Base-by-base conservation (phyloP, 2,797 vertebrate species). In the Anabacerthia variegaticeps region DNA sequence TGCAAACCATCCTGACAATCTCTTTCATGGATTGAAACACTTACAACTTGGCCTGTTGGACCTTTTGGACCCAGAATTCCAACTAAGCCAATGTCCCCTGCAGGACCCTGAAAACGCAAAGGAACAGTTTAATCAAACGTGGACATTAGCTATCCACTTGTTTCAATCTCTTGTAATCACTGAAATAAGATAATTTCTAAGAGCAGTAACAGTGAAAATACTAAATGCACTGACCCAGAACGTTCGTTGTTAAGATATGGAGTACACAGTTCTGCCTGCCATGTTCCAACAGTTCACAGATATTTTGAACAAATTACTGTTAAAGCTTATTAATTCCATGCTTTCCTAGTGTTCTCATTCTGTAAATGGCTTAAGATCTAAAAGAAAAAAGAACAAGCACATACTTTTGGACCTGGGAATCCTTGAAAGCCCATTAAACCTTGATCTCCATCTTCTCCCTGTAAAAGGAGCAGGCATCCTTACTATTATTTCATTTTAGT, bases 401-500 rank as follows among this genome's bases (percentile, higher is more conserved):
- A 80, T 97, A 99, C 99, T 98, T 98, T 99, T 82, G 99, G 99
- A 34, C 99, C 99, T 92, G 99, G 98, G 88, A 99, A 99, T 93
- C 99, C 99, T 80, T 98, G 98, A 92, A 99, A 98, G 37, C 99
- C 99, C 96, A 98, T 98, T 92, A 99, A 97, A 82, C 99, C 99
- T 95, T 92, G 96, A 95, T 98, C 97, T 96, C 99, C 99, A 89
- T 97, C 59, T 94, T 99, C 98, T 69, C 99, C 99, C 99, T 99
- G 97, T 30, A 98, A 97, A 8, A 89, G 37, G 30, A 97, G 69
- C 24, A 97, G 78, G 87, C 11, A 95, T 30, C 75, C 61, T 74
- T 68, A 65, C 56, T 65, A 34, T 88, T 82, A 89, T 68, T 92
- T 71, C 73, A 44, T 0, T 0, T 36, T 43, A 41, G 23, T 52